These are phyloP conservation scores for Acromyrmex charruanus DNA, from an alignment of 1,140 invertebrate genomes.

Conservation along the genomic window DNA sequence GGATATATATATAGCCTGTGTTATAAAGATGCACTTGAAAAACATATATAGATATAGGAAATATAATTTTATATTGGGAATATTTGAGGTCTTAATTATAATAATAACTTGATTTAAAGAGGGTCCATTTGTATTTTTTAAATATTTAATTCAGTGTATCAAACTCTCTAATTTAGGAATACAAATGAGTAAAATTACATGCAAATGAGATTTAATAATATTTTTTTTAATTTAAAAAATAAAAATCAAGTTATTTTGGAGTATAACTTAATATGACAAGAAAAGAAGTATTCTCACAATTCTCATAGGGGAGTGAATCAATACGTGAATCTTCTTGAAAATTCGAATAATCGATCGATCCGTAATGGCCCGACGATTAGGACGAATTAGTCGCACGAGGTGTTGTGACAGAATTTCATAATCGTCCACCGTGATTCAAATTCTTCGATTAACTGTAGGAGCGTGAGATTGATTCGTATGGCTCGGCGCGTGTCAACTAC, in stretches of 20 bases:
- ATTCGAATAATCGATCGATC: conserved; percentile 60
- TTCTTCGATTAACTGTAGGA: conserved; percentile 65
- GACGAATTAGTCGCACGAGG: conserved; percentile 72
- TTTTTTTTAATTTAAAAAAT: neutral
- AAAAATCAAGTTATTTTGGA: neutral
- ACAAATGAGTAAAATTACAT: neutral
- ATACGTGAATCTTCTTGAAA: conserved; percentile 52
- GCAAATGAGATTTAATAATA: neutral
- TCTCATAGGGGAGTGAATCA: conserved; percentile 14
- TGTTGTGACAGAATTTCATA: conserved; percentile 80
- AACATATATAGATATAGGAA: neutral
- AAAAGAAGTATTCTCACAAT: neutral
- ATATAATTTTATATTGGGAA: neutral
- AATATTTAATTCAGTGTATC: neutral
- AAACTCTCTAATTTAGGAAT: neutral
- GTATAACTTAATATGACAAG: neutral
- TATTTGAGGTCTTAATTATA: neutral
- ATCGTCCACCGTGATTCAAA: conserved; percentile 70
- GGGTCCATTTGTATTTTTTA: neutral
- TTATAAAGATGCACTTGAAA: neutral
- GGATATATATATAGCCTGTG: neutral
- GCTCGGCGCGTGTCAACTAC: conserved; percentile 51
- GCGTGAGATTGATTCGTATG: conserved; percentile 76
- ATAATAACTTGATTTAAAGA: neutral
- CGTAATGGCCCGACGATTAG: conserved; percentile 58